These are phyloP conservation scores for Chunga burmeisteri DNA, from an alignment of 2,113 vertebrate species.

Conservation along the genomic window DNA sequence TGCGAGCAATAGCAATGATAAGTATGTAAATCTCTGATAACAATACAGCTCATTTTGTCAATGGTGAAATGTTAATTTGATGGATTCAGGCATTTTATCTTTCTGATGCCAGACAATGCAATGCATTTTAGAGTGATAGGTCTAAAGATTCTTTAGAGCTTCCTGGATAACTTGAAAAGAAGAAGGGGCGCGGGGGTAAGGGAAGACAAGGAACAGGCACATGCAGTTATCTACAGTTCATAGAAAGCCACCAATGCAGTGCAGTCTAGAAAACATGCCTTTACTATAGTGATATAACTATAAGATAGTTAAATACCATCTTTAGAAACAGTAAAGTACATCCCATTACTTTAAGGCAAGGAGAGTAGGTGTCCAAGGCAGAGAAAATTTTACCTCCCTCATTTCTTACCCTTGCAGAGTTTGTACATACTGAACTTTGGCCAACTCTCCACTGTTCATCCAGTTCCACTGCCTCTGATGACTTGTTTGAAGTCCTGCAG, in stretches of 20 bases:
- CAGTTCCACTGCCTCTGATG: neutral
- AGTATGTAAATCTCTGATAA: neutral
- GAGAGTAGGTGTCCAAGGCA: neutral
- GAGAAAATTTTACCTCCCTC: neutral
- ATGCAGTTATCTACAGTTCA: neutral
- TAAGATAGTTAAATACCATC: neutral
- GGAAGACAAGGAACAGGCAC: neutral
- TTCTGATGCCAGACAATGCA: neutral
- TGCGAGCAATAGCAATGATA: neutral
- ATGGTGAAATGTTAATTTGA: neutral
- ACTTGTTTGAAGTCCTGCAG: neutral
- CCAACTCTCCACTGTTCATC: neutral
- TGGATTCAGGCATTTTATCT: neutral
- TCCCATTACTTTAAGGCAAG: neutral
- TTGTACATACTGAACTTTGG: neutral
- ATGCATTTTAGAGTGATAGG: neutral
- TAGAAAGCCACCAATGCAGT: neutral
- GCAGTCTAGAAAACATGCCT: neutral
- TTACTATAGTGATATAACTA: neutral
- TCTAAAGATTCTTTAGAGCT: neutral
- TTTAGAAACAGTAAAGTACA: neutral
- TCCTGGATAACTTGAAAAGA: neutral
- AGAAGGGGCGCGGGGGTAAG: fast-evolving
- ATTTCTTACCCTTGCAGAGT: neutral
- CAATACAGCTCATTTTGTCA: neutral